Evolutionary conservation across 1,140 invertebrate genomes (phyloP).

Genomic region (Brachionus sp.): DNA sequence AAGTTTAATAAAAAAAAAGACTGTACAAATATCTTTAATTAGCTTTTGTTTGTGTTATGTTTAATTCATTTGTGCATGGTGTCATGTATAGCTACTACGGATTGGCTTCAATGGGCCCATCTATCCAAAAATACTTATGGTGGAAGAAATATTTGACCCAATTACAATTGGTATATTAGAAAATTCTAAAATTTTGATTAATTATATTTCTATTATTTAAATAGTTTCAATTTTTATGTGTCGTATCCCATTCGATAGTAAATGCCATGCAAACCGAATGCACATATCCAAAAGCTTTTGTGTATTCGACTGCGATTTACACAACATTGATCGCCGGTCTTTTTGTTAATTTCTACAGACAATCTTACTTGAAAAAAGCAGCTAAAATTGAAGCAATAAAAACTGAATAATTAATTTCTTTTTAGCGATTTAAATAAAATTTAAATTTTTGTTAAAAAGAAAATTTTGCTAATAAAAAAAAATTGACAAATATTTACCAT

Average conservation of each 20-base stretch:
- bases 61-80: slow-evolving; percentile 71
- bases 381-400: background rate
- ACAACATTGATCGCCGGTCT: background rate
- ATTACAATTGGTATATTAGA: slow-evolving; percentile 52
- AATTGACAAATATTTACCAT: background rate
- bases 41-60: slow-evolving; percentile 51
- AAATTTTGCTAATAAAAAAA: background rate
- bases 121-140: slow-evolving; percentile 59
- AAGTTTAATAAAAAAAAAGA: background rate
- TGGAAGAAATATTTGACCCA: slow-evolving; percentile 60
- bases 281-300: slow-evolving; percentile 24
- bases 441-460: background rate
- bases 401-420: background rate
- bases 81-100: slow-evolving; percentile 77
- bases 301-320: background rate
- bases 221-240: slow-evolving; percentile 17
- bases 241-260: background rate
- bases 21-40: background rate
- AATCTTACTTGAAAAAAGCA: slow-evolving; percentile 1
- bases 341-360: slow-evolving; percentile 15
- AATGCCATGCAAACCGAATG: background rate
- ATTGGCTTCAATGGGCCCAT: slow-evolving; percentile 63
- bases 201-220: background rate
- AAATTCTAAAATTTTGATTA: background rate
- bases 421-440: background rate